These are phyloP conservation scores for Ectemnius continuus DNA, from an alignment of 2,888 invertebrate species.

Conservation along the genomic window DNA sequence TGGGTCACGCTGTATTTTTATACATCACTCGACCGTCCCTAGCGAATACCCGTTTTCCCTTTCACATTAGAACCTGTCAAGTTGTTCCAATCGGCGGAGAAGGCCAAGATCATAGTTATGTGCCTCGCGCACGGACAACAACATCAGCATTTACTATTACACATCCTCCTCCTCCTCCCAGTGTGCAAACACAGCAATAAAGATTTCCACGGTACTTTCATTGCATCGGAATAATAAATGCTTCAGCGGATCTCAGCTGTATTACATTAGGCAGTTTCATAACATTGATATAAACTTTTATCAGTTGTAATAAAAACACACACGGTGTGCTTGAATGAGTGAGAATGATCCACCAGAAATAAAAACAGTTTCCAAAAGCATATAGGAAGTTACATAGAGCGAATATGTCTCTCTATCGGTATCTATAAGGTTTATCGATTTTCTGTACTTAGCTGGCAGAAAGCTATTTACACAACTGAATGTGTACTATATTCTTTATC, in stretches of 20 bases:
- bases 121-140: constrained; percentile 60
- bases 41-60: constrained; percentile 71
- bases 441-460: constrained; percentile 20
- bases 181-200: constrained; percentile 29
- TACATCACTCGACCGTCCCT: constrained; percentile 70
- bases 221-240: no score
- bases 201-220: no score
- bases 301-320: not conserved
- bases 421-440: constrained; percentile 2
- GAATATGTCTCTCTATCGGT: not conserved
- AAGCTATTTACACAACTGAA: constrained; percentile 39
- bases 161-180: constrained; percentile 35
- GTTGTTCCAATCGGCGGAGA: constrained; percentile 68
- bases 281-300: not conserved
- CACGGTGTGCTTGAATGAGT: not conserved
- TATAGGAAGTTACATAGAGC: constrained; percentile 1
- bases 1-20: constrained; percentile 70
- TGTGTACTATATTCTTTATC: constrained; percentile 37
- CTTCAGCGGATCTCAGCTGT: not conserved
- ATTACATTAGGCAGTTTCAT: not conserved
- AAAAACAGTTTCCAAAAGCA: constrained; percentile 12
- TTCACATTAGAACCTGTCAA: constrained; percentile 73
- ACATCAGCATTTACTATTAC: constrained; percentile 65
- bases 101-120: constrained; percentile 70
- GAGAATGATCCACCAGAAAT: constrained; percentile 8